Evolutionary conservation across 2,797 vertebrate genomes (phyloP).

Genomic region (Chromis chromis): DNA sequence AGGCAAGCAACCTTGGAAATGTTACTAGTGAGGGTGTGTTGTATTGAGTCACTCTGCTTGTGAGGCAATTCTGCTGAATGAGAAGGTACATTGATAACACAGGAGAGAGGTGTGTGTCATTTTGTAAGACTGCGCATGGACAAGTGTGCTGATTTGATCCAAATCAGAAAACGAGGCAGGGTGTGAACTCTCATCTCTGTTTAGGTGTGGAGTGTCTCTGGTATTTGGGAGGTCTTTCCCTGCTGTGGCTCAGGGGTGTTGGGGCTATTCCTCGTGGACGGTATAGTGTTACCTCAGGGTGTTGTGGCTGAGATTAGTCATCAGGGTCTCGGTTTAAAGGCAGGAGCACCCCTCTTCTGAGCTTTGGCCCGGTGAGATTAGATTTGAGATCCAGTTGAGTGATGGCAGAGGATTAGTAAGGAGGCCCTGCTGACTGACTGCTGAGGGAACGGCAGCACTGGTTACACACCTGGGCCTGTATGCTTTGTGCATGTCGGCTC

Average conservation of each 20-base stretch:
- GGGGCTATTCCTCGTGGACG: conserved; percentile 45
- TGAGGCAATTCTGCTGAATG: neutral
- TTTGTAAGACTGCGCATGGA: neutral
- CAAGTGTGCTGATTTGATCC: neutral
- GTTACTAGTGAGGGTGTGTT: neutral
- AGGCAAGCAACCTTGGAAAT: conserved; percentile 16
- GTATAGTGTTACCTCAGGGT: conserved; percentile 71
- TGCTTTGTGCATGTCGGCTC: conserved; percentile 47
- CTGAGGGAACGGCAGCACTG: conserved; percentile 39
- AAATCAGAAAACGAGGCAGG: conserved; percentile 21
- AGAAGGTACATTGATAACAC: neutral
- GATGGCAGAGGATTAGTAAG: conserved; percentile 74
- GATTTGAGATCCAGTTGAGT: conserved; percentile 75
- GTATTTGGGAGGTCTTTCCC: conserved; percentile 60
- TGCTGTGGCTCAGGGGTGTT: conserved; percentile 42
- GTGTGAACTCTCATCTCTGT: conserved; percentile 20
- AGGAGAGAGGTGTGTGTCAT: neutral
- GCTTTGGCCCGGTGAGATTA: conserved; percentile 70
- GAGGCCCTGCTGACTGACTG: conserved; percentile 72
- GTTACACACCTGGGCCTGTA: conserved; percentile 68
- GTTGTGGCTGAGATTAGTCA: conserved; percentile 71
- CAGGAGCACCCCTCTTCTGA: conserved; percentile 45
- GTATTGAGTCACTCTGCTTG: neutral
- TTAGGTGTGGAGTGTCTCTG: conserved; percentile 48
- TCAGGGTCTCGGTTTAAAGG: conserved; percentile 69